These are phyloP conservation scores for Tadarida brasiliensis DNA, from an alignment of 2,797 vertebrate genomes.

Conservation along the genomic window DNA sequence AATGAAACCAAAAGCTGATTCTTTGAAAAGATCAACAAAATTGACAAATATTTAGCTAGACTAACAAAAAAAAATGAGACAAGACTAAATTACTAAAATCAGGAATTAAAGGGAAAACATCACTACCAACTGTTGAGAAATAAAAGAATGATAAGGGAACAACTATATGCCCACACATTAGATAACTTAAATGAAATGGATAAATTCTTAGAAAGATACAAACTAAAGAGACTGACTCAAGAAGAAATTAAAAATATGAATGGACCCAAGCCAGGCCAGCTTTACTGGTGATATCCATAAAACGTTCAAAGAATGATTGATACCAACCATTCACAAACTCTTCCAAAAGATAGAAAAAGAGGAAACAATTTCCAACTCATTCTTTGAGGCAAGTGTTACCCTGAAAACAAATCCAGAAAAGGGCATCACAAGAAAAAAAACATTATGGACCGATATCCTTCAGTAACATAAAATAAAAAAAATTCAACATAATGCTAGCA, in stretches of 20 bases:
- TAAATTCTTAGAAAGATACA: background rate
- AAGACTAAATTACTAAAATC: conserved; percentile 7
- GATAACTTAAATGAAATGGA: conserved; percentile 16
- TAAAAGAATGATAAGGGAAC: background rate
- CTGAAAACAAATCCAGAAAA: background rate
- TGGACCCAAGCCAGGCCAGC: background rate
- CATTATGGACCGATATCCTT: background rate
- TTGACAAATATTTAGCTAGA: background rate
- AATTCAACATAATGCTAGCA: background rate
- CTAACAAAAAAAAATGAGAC: background rate
- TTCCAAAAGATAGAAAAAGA: background rate
- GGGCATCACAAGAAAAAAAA: conserved; percentile 1
- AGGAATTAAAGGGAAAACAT: background rate
- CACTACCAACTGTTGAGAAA: background rate
- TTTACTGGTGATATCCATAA: background rate
- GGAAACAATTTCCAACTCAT: background rate
- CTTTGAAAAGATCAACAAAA: conserved; percentile 5
- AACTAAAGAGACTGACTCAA: conserved; percentile 36
- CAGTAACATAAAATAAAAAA: background rate
- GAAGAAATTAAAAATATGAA: conserved; percentile 27
- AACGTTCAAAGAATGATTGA: background rate
- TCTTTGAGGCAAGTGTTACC: background rate
- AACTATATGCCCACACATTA: background rate
- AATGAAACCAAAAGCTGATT: background rate
- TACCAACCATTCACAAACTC: background rate